phyloP scores from a whole-genome alignment of 2,888 invertebrate genomes.

The Listrodromus nycthemerus region DNA sequence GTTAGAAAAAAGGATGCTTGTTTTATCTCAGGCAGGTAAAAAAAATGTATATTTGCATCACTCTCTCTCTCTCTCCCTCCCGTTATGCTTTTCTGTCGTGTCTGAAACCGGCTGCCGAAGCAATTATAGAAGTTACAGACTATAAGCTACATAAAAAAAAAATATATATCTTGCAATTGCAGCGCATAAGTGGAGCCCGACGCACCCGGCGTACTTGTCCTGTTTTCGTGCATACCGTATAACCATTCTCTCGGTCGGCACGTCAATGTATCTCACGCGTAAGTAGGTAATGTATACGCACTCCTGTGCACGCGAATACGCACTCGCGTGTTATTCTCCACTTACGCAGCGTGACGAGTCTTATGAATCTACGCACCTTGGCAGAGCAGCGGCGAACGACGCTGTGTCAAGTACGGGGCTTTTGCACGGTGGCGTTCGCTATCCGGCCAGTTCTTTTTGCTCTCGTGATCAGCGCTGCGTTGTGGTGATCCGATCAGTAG shows the following conservation, averaged over 20 bases:
- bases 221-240: not conserved
- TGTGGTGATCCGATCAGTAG: constrained; percentile 11
- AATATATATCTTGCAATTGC: not conserved
- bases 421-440: not conserved
- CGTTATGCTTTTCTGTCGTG: constrained; percentile 38
- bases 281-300: not conserved
- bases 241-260: no score
- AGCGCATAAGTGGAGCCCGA: not conserved
- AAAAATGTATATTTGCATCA: not conserved
- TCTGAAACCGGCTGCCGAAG: constrained; percentile 2
- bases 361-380: constrained; percentile 3
- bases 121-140: constrained; percentile 41
- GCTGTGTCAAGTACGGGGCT: constrained; percentile 14
- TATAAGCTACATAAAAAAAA: not conserved
- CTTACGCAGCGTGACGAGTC: not conserved
- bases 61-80: constrained; percentile 19
- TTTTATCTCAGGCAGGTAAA: not conserved
- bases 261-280: not conserved
- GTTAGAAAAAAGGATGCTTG: no score
- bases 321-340: constrained; percentile 5
- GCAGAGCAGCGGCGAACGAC: not conserved
- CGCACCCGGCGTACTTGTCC: not conserved
- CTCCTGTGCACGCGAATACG: not conserved
- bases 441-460: not conserved
- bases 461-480: not conserved